Percentiles rank a stretch among this genome's conserved stretches.
phyloP scores from a whole-genome alignment of 2,888 invertebrate genomes.

The Drosophila falleni region DNA sequence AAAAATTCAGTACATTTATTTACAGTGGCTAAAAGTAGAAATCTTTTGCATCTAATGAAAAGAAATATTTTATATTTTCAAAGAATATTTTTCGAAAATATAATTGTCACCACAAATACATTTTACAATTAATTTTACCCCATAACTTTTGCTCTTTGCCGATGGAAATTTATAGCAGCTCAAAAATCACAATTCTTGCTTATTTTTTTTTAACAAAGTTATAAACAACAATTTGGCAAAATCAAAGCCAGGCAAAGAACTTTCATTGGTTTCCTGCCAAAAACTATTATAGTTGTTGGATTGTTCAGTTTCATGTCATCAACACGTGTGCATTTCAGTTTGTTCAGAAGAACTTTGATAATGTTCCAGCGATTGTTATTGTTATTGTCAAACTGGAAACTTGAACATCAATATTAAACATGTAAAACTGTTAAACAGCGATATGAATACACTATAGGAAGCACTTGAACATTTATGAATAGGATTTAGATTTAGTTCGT shows the following conservation, averaged over 20 bases:
- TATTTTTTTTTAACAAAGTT: slow-evolving; percentile 10
- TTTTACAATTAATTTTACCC: background rate
- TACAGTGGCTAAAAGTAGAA: too few species aligned
- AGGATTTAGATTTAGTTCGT: slow-evolving; percentile 6
- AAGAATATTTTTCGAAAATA: background rate
- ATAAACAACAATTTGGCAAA: slow-evolving; percentile 2
- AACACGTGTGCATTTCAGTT: slow-evolving; percentile 14
- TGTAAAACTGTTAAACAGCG: slow-evolving; percentile 3
- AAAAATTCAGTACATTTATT: too few species aligned
- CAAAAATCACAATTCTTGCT: background rate
- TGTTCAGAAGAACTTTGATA: slow-evolving; percentile 9
- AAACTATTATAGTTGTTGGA: background rate
- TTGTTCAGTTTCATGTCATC: slow-evolving; percentile 12
- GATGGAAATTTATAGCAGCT: background rate
- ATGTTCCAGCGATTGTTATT: slow-evolving; percentile 3
- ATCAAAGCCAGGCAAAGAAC: background rate
- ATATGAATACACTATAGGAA: slow-evolving; percentile 15
- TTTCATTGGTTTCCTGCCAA: slow-evolving; percentile 14
- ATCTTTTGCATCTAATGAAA: background rate
- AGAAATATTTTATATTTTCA: background rate
- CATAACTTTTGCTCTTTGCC: background rate
- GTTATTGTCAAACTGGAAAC: slow-evolving; percentile 11
- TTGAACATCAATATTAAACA: slow-evolving; percentile 6
- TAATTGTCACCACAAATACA: background rate
- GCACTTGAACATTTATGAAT: slow-evolving; percentile 10